Evolutionary conservation across 2,113 vertebrate genomes (phyloP), one percentile per base, ranked within the genome.

Genomic region (Leucopsar rothschildi): DNA sequence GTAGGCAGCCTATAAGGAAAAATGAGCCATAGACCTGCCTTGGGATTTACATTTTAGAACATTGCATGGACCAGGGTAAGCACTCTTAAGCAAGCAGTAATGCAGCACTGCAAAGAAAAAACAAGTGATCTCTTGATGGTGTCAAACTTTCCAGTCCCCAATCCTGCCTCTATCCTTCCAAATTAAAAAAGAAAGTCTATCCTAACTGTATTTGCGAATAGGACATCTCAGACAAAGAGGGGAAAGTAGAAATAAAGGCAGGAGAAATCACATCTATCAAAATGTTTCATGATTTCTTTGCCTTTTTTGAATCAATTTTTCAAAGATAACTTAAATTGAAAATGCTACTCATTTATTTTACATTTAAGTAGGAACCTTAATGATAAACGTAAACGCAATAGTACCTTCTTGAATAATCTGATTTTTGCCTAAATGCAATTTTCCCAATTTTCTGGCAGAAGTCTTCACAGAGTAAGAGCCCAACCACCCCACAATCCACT

Each of bases 31-130:
- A 37, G 52, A 57, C 27, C 20, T 71, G 40, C 27, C 29, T 39
- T 64, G 75, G 56, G 47, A 68, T 23, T 77, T 60, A 21, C 5
- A 37, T 60, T 71, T 79, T 52, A 79, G 29, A 61, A 27, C 70
- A 56, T 21, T 0, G 0, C 33, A 16, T 1, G 4, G 60, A 29
- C 22, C 22, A 53, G 8, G 8, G 15, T 27, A 77, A 82, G 52
- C 17, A n/a, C 60, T 70, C 42, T 40, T 49, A 59, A 75, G 39
- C 35, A 71, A 63, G 28, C 6, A 82, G 6, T 47, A 71, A 49
- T 5, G 60, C 61, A 82, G 44, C 25, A 47, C 17, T 37, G 21
- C 37, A 42, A 52, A 69, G n/a, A 40, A 59, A 33, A 71, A 39
- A 79, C 50, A 71, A 37, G 22, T 21, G 9, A 81, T 40, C 20